A percentile compares a stretch with the other conserved stretches of the same genome.
Evolutionary conservation across 2,797 vertebrate species (phyloP).

Genomic region (Pangasius macronema): DNA sequence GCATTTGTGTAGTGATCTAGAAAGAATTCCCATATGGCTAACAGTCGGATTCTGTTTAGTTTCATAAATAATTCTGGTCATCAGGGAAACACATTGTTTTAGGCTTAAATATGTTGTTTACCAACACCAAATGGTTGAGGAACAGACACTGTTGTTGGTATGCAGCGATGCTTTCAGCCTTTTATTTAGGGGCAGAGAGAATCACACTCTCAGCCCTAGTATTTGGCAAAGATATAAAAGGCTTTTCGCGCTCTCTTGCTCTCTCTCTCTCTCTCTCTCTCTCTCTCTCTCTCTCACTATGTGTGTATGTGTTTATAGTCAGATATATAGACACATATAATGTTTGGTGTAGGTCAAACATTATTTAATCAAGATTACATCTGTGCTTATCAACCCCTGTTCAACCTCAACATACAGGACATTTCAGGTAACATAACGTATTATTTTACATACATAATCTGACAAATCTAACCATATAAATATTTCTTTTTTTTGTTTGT

Average conservation of each 20-base stretch:
- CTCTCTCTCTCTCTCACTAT: background rate
- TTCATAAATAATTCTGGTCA: conserved; percentile 85
- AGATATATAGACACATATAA: background rate
- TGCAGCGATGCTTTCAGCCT: conserved; percentile 72
- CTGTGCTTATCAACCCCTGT: background rate
- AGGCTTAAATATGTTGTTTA: conserved; percentile 81
- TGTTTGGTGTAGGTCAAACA: background rate
- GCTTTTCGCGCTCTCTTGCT: conserved; percentile 51
- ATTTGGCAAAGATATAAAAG: conserved; percentile 74
- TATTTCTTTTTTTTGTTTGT: background rate
- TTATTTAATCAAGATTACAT: background rate
- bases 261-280: conserved; percentile 26
- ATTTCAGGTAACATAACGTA: background rate
- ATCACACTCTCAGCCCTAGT: conserved; percentile 70
- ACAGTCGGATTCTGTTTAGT: conserved; percentile 79
- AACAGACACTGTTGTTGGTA: conserved; percentile 74
- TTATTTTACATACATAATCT: background rate
- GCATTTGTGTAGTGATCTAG: conserved; percentile 62
- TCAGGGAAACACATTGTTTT: conserved; percentile 79
- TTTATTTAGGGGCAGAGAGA: conserved; percentile 47
- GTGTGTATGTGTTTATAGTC: background rate
- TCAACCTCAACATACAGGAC: background rate
- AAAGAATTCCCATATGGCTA: conserved; percentile 72
- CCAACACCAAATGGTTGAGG: conserved; percentile 79
- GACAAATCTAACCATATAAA: background rate